Conservation (phyloP, 2,888 invertebrate genomes). For the Theretra japonica region DNA sequence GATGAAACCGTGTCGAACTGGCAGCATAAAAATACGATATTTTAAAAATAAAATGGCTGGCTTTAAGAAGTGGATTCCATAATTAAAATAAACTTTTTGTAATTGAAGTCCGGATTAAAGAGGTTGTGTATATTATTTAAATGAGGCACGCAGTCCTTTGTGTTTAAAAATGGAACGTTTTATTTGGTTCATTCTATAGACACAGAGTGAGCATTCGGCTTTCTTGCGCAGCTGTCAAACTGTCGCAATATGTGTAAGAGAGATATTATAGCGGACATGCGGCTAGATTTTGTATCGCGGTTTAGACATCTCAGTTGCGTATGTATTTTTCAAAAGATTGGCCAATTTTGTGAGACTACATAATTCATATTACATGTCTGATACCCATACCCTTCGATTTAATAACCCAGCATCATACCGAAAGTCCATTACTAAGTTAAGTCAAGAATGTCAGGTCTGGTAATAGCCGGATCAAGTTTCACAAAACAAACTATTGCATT, state of each 20-base stretch:
- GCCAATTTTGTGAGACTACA: too few relatives aligned
- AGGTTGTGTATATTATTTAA: neutral
- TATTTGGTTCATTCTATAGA: too few relatives aligned
- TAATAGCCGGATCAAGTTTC: neutral
- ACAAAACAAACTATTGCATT: neutral
- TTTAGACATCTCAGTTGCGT: too few relatives aligned
- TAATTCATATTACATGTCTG: too few relatives aligned
- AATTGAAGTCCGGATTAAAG: constrained; percentile 8
- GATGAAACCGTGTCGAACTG: neutral
- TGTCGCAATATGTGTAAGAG: too few relatives aligned
- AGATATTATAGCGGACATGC: too few relatives aligned
- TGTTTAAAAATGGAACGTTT: constrained; percentile 15
- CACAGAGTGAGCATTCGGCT: too few relatives aligned
- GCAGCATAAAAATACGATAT: neutral
- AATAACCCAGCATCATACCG: neutral
- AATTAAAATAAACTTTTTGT: constrained; percentile 10
- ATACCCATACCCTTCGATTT: neutral
- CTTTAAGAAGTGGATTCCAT: neutral
- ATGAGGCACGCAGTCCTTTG: neutral
- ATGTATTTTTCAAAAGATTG: neutral
- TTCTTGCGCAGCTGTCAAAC: too few relatives aligned
- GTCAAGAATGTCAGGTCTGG: neutral
- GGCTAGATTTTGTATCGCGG: too few relatives aligned
- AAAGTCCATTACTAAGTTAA: neutral
- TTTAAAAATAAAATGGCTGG: neutral